Conservation (phyloP, 2,113 vertebrate genomes). For the Formicarius rufipectus region DNA sequence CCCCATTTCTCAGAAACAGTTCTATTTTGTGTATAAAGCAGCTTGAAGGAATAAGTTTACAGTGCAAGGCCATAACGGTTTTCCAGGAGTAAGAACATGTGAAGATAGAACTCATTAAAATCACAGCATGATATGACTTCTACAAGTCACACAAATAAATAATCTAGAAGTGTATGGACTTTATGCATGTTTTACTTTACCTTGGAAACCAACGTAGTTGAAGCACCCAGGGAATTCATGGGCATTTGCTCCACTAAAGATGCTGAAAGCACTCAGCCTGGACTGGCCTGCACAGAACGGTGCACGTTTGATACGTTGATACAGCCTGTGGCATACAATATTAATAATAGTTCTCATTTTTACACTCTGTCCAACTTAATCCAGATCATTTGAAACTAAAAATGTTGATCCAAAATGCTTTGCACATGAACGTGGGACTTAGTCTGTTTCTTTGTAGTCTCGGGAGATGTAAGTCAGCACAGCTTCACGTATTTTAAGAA, state of each 20-base stretch:
- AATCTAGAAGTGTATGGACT: neutral
- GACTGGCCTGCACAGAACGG: neutral
- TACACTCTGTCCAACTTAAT: neutral
- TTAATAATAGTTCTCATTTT: neutral
- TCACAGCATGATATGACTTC: constrained; percentile 22
- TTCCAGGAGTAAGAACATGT: neutral
- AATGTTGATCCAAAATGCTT: neutral
- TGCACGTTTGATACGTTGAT: neutral
- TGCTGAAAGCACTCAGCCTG: neutral
- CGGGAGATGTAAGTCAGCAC: neutral
- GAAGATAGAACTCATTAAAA: constrained; percentile 41
- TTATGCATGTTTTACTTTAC: neutral
- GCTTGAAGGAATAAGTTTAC: neutral
- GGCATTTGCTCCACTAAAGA: neutral
- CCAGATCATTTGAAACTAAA: neutral
- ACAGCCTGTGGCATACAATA: neutral
- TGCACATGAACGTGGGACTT: neutral
- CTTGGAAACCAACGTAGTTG: neutral
- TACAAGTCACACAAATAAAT: neutral
- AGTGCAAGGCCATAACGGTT: neutral
- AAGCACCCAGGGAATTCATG: neutral
- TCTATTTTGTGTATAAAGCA: neutral
- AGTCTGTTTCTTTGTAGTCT: neutral
- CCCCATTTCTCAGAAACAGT: neutral
- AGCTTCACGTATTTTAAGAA: neutral